A percentile compares a stretch with the other conserved stretches of the same genome.
Conservation (phyloP, 2,113 vertebrate species). For the Anguilla japonica region DNA sequence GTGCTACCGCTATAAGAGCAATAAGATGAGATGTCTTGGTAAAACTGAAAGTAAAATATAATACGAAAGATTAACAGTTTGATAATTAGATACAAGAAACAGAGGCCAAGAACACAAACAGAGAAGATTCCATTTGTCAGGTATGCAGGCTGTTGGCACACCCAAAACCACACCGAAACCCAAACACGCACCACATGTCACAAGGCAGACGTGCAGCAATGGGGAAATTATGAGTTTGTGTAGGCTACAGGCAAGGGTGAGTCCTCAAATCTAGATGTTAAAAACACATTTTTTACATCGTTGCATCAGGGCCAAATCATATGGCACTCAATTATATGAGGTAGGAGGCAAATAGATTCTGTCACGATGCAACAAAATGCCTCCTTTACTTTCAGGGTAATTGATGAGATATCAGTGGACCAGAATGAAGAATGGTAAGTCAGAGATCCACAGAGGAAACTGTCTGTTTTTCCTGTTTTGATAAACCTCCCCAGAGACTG, state of each 20-base stretch:
- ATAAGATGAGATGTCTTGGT: no score
- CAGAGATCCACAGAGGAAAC: background rate
- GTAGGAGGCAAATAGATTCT: background rate
- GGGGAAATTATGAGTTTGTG: background rate
- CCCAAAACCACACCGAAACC: background rate
- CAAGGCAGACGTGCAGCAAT: background rate
- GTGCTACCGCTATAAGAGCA: no score
- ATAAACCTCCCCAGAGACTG: background rate
- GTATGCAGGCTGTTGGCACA: background rate
- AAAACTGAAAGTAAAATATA: no score
- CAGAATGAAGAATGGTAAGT: background rate
- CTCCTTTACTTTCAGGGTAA: background rate
- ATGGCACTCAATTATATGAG: background rate
- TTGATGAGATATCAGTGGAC: background rate
- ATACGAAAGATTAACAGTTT: background rate
- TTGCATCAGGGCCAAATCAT: background rate
- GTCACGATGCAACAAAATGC: background rate
- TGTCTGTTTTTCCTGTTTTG: constrained; percentile 16
- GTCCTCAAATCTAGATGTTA: background rate
- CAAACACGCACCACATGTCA: background rate
- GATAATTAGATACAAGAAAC: background rate
- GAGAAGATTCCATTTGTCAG: background rate
- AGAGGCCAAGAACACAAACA: background rate
- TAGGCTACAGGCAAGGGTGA: background rate
- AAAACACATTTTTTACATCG: background rate